Percentiles rank a stretch among this genome's conserved stretches.
phyloP scores from a whole-genome alignment of 2,113 vertebrate species.

The Emydura subglobosa region DNA sequence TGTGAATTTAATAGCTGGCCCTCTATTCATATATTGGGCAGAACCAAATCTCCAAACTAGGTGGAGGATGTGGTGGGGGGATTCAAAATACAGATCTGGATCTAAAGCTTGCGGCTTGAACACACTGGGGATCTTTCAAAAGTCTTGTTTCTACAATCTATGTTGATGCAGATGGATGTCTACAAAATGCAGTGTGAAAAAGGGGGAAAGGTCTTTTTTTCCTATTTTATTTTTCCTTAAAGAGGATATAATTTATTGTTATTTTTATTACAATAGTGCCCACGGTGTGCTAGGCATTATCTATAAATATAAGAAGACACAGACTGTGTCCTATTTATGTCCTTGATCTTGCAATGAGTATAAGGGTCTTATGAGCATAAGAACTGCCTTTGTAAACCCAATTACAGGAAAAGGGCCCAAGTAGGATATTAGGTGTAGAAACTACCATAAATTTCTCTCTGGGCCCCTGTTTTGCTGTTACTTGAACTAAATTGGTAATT shows the following conservation, averaged over 20 bases:
- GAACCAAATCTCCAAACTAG: neutral
- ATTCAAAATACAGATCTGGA: neutral
- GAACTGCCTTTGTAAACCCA: constrained; percentile 65
- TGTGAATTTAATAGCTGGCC: neutral
- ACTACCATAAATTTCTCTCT: constrained; percentile 76
- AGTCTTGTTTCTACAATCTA: neutral
- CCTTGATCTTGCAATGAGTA: constrained; percentile 38
- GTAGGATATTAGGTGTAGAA: constrained; percentile 74
- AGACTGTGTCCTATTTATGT: constrained; percentile 60
- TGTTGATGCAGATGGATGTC: neutral
- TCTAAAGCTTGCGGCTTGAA: neutral
- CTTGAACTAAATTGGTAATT: constrained; percentile 77
- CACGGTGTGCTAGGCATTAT: constrained; percentile 8
- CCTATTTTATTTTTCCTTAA: neutral
- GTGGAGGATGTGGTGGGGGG: neutral
- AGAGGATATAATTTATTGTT: neutral
- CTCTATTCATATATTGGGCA: neutral
- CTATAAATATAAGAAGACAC: constrained; percentile 11
- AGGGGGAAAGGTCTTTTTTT: neutral
- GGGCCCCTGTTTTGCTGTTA: constrained; percentile 73
- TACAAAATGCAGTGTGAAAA: neutral
- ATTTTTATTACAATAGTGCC: neutral
- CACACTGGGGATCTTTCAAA: neutral
- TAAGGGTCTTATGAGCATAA: neutral
- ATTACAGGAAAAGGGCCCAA: constrained; percentile 74